These are phyloP conservation scores for Drosophila fuyamai DNA, from an alignment of 1,140 invertebrate species.

Conservation along the genomic window DNA sequence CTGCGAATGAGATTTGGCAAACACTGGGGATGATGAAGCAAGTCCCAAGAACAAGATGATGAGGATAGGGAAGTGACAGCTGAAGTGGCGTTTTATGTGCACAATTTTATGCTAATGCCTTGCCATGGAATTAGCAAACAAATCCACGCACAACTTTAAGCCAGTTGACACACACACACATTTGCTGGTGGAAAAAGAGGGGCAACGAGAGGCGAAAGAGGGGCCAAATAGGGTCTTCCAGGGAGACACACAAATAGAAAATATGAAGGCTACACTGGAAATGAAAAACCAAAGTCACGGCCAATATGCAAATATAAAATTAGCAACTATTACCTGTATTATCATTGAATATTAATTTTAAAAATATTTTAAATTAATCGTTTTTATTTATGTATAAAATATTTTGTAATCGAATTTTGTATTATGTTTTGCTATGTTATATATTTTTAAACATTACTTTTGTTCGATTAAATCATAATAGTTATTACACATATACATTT, in stretches of 20 bases:
- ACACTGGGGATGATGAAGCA: conserved; percentile 21
- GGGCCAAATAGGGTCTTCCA: no score
- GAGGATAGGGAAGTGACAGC: conserved; percentile 9
- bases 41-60: conserved; percentile 3
- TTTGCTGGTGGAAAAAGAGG: no score
- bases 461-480: no score
- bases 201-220: background rate
- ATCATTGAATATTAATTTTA: no score
- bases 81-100: conserved; percentile 51
- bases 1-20: conserved; percentile 58
- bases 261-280: conserved; percentile 37
- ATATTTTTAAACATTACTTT: no score
- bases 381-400: no score
- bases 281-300: no score
- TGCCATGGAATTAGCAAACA: conserved; percentile 56
- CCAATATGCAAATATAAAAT: background rate
- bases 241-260: conserved; percentile 27
- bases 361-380: no score
- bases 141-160: conserved; percentile 55
- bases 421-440: no score
- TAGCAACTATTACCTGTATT: no score
- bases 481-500: no score
- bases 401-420: no score
- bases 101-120: conserved; percentile 70
- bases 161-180: conserved; percentile 52